Conservation (phyloP, 2,113 vertebrate genomes). For the Oryzias javanicus region DNA sequence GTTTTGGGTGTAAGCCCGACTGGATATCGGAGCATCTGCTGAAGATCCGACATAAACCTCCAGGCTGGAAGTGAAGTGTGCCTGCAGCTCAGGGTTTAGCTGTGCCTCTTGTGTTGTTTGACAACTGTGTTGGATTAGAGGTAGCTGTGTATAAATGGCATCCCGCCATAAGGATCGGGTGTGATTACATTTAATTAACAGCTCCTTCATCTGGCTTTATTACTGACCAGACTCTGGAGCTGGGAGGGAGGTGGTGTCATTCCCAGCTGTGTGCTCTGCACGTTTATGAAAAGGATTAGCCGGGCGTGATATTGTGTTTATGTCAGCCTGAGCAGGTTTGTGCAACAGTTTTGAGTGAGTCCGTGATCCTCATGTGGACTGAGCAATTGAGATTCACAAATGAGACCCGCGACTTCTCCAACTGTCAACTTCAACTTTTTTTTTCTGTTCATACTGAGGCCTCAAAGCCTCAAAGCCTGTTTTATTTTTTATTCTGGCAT, state of each 20-base stretch:
- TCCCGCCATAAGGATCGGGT: constrained; percentile 55
- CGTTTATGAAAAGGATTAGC: neutral
- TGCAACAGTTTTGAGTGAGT: neutral
- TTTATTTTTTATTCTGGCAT: too few species aligned
- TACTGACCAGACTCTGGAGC: constrained; percentile 63
- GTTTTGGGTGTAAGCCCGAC: constrained; percentile 24
- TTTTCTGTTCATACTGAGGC: too few species aligned
- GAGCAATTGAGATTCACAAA: neutral
- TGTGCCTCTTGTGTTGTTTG: constrained; percentile 39
- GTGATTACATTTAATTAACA: constrained; percentile 72
- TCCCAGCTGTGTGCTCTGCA: constrained; percentile 25
- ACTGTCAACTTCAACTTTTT: too few species aligned
- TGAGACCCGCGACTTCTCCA: neutral
- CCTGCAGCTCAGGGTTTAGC: constrained; percentile 28
- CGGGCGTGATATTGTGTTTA: constrained; percentile 2
- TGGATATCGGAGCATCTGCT: constrained; percentile 35
- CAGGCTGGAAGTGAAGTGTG: constrained; percentile 20
- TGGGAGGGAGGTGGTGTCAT: constrained; percentile 30
- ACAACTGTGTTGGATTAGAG: constrained; percentile 49
- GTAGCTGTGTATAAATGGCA: constrained; percentile 33
- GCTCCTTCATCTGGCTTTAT: constrained; percentile 56
- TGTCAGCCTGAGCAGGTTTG: neutral
- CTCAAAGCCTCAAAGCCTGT: too few species aligned
- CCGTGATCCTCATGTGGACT: neutral
- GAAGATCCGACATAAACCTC: constrained; percentile 15